Conservation (phyloP, 37 sponge, comb jelly and placozoan genomes). For the Ephydatia muelleri region DNA sequence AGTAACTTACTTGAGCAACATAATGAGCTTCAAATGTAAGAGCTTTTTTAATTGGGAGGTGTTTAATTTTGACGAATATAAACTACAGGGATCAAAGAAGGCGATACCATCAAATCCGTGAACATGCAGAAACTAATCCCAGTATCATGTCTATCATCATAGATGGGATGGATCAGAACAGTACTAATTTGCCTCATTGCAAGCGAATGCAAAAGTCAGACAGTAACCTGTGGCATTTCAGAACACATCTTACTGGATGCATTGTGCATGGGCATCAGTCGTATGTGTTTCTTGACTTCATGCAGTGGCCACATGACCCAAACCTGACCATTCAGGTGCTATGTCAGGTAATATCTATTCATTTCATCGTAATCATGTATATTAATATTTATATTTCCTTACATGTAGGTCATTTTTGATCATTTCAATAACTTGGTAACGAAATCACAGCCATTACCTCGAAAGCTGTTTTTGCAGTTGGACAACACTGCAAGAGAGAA, state of each 20-base stretch:
- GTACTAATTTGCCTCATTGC: constrained; percentile 32
- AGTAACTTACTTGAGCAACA: background rate
- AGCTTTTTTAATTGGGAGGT: background rate
- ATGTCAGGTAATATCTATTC: background rate
- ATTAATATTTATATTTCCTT: too few species aligned
- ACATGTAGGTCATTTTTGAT: too few species aligned
- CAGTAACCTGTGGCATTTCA: constrained; percentile 39
- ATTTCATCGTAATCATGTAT: background rate
- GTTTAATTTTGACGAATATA: background rate
- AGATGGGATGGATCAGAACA: constrained; percentile 58
- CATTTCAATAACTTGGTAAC: too few species aligned
- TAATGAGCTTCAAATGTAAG: constrained; percentile 2
- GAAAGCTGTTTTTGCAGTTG: too few species aligned
- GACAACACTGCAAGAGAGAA: too few species aligned
- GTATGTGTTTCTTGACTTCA: constrained; percentile 11
- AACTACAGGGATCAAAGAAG: constrained; percentile 6
- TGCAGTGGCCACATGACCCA: constrained; percentile 50
- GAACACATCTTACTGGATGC: constrained; percentile 47
- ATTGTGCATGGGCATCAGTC: constrained; percentile 17
- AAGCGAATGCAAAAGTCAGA: constrained; percentile 17
- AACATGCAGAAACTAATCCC: constrained; percentile 12
- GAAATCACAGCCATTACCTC: too few species aligned
- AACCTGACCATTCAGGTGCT: constrained; percentile 50
- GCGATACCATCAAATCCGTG: constrained; percentile 16
- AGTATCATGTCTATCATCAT: constrained; percentile 36